These are phyloP conservation scores for Pterocles gutturalis DNA, from an alignment of 2,113 vertebrate genomes.

Conservation along the genomic window DNA sequence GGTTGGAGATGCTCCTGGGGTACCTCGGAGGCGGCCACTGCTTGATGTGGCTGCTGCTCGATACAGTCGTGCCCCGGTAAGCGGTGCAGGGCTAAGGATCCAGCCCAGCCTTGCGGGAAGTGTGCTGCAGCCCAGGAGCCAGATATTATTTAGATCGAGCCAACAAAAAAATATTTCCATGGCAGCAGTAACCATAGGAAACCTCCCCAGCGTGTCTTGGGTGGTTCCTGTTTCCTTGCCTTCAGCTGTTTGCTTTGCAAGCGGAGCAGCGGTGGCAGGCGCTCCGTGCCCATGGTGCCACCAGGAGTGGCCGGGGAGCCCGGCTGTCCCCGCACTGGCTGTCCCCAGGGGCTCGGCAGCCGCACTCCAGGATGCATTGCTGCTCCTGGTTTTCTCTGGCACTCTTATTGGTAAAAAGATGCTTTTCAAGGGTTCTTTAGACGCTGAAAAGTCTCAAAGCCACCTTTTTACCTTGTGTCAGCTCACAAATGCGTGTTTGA, in stretches of 20 bases:
- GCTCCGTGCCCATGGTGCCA: background rate
- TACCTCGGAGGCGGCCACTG: accelerated
- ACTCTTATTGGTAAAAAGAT: background rate
- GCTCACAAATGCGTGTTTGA: conserved; percentile 23
- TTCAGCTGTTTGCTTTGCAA: conserved; percentile 50
- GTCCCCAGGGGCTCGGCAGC: background rate
- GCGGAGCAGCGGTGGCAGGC: background rate
- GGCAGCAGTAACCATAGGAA: conserved; percentile 82
- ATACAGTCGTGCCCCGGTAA: background rate
- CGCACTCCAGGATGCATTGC: accelerated
- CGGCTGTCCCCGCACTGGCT: background rate
- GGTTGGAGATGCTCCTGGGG: background rate
- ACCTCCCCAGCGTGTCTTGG: conserved; percentile 65
- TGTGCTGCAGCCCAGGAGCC: background rate
- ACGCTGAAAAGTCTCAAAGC: background rate
- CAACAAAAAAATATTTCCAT: conserved; percentile 78
- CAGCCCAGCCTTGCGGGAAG: conserved; percentile 11
- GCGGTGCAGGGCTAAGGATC: background rate
- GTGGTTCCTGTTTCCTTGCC: background rate
- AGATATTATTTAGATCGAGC: conserved; percentile 70
- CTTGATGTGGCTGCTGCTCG: accelerated
- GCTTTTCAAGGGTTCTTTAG: conserved; percentile 17
- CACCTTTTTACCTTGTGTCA: conserved; percentile 47
- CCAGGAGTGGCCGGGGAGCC: background rate
- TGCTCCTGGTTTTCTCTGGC: background rate